Percentiles rank a stretch among this genome's conserved stretches.
Conservation (phyloP, 2,113 vertebrate genomes). For the Calidris pugnax region DNA sequence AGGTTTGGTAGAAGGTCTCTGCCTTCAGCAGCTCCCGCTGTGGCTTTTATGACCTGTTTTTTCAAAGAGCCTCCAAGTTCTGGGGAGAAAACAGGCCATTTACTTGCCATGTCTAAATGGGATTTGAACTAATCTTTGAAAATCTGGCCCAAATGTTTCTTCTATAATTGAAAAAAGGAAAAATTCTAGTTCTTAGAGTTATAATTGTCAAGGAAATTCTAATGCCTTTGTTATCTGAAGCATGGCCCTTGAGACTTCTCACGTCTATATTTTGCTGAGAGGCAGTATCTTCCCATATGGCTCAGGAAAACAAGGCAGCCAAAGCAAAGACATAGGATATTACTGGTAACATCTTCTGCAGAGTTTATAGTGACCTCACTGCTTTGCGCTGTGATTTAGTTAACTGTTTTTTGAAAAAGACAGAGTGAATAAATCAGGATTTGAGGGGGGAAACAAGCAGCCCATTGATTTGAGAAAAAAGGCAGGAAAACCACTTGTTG, state of each 20-base stretch:
- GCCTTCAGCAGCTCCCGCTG: background rate
- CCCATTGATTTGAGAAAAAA: background rate
- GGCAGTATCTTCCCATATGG: background rate
- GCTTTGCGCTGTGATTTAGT: background rate
- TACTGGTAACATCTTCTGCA: background rate
- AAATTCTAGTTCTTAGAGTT: background rate
- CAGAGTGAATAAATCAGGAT: background rate
- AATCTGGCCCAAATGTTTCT: constrained; percentile 16
- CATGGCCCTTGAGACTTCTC: background rate
- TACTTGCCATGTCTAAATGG: background rate
- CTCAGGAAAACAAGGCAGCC: constrained; percentile 13
- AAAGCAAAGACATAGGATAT: background rate
- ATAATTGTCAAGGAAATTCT: background rate
- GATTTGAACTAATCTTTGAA: background rate
- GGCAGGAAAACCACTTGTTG: background rate
- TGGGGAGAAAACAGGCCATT: background rate
- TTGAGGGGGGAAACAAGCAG: background rate
- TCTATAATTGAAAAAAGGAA: background rate
- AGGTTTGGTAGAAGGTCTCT: background rate
- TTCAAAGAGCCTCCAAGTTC: background rate
- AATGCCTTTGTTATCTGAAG: background rate
- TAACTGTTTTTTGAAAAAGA: background rate
- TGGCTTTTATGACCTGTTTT: background rate
- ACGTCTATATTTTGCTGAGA: background rate
- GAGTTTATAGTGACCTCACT: background rate